Conservation (phyloP, 35 echinoderm and acorn worm species). For the Holothuria glaberrima region DNA sequence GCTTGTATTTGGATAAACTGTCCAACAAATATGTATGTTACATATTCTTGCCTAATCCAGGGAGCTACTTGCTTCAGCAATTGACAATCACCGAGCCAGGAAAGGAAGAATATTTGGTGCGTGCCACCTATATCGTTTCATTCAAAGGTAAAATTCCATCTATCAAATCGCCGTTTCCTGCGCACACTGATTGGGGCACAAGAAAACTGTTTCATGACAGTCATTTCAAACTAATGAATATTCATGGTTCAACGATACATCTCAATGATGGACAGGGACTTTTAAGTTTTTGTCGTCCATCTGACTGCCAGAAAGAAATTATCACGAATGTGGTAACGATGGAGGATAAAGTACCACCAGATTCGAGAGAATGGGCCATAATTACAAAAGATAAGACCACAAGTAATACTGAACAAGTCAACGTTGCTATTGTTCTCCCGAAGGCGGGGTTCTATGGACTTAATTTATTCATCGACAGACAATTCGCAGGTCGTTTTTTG, state of each 20-base stretch:
- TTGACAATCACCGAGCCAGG: background rate
- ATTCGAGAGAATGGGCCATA: background rate
- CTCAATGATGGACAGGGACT: background rate
- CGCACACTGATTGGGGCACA: background rate
- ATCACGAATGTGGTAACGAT: slow-evolving; percentile 6
- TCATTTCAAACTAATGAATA: background rate
- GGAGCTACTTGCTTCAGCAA: slow-evolving; percentile 14
- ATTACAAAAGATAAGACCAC: background rate
- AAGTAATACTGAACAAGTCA: background rate
- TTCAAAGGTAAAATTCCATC: background rate
- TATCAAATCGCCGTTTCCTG: background rate
- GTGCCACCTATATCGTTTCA: background rate
- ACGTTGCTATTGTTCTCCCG: background rate
- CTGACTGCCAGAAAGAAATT: background rate
- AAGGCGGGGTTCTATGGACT: slow-evolving; percentile 18
- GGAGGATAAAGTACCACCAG: background rate
- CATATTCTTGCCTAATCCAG: background rate
- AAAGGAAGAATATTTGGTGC: background rate
- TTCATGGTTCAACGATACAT: slow-evolving; percentile 17
- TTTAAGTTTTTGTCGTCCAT: background rate
- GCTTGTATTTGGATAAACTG: background rate
- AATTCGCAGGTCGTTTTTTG: slow-evolving; percentile 27
- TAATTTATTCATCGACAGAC: slow-evolving; percentile 10
- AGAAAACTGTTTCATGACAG: background rate
- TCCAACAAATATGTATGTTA: slow-evolving; percentile 11